Evolutionary conservation across 2,888 invertebrate genomes (phyloP).

Genomic region (Eristalis intricaria): DNA sequence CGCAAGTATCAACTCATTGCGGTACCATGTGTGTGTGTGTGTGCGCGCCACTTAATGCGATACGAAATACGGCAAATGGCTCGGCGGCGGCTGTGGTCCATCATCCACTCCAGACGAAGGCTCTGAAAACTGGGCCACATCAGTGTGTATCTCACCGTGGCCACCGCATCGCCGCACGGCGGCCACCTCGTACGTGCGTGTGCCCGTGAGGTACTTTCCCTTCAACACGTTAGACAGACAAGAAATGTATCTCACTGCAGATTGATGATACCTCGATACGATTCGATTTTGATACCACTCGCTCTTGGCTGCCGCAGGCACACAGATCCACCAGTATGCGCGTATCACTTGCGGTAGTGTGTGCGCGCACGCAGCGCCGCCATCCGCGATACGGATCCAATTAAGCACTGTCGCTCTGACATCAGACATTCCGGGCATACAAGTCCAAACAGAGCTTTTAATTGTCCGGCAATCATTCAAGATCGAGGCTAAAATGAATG

Average conservation of each 20-base stretch:
- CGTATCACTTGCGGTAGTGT: not conserved
- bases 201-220: slow-evolving; percentile 56
- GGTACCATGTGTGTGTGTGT: slow-evolving; percentile 34
- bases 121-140: slow-evolving; percentile 63
- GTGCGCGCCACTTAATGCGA: slow-evolving; percentile 59
- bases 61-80: slow-evolving; percentile 21
- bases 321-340: not conserved
- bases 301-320: not conserved
- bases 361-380: not conserved
- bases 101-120: slow-evolving; percentile 50
- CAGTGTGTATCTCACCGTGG: slow-evolving; percentile 51
- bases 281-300: not conserved
- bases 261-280: slow-evolving; percentile 32
- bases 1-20: slow-evolving; percentile 54
- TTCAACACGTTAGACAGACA: slow-evolving; percentile 28
- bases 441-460: slow-evolving; percentile 26
- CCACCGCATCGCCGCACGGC: not conserved
- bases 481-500: slow-evolving; percentile 63
- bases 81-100: slow-evolving; percentile 1
- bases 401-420: slow-evolving; percentile 10
- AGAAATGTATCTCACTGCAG: slow-evolving; percentile 14
- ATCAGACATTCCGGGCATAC: slow-evolving; percentile 32
- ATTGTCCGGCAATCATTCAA: slow-evolving; percentile 63
- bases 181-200: slow-evolving; percentile 24
- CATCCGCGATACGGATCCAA: slow-evolving; percentile 9